Evolutionary conservation across 2,888 invertebrate species (phyloP).

Genomic region (Mythimna albipuncta): DNA sequence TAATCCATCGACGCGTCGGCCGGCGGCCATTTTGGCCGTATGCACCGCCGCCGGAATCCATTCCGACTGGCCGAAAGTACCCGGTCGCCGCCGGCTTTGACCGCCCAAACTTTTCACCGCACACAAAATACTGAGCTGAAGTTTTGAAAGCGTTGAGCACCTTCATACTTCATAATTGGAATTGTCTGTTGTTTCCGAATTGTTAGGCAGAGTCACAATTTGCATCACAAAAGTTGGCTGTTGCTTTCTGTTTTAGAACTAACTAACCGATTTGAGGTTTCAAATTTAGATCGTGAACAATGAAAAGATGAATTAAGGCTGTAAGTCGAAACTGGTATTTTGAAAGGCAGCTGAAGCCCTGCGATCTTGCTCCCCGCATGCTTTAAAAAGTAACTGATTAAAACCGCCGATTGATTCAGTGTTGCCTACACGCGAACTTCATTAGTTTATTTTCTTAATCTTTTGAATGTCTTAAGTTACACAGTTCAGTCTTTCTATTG

Average conservation of each 20-base stretch:
- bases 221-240: neutral
- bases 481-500: too few relatives aligned
- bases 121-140: constrained; percentile 25
- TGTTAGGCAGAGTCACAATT: constrained; percentile 16
- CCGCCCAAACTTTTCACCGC: constrained; percentile 36
- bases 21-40: constrained; percentile 1
- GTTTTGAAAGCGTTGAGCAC: constrained; percentile 35
- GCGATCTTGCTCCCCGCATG: too few relatives aligned
- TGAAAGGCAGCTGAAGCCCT: too few relatives aligned
- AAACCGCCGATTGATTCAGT: too few relatives aligned
- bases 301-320: neutral
- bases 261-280: constrained; percentile 9
- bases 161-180: constrained; percentile 40
- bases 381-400: too few relatives aligned
- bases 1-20: constrained; percentile 9
- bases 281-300: neutral
- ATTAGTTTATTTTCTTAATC: too few relatives aligned
- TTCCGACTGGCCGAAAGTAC: constrained; percentile 1
- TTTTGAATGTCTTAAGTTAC: too few relatives aligned
- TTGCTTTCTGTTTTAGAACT: constrained; percentile 1
- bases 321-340: too few relatives aligned
- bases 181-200: constrained; percentile 39
- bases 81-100: neutral
- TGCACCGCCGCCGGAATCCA: constrained; percentile 18
- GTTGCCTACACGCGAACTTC: too few relatives aligned